A percentile compares a stretch with the other conserved stretches of the same genome.
Conservation (phyloP, 1,140 invertebrate genomes). For the Hestina assimilis region DNA sequence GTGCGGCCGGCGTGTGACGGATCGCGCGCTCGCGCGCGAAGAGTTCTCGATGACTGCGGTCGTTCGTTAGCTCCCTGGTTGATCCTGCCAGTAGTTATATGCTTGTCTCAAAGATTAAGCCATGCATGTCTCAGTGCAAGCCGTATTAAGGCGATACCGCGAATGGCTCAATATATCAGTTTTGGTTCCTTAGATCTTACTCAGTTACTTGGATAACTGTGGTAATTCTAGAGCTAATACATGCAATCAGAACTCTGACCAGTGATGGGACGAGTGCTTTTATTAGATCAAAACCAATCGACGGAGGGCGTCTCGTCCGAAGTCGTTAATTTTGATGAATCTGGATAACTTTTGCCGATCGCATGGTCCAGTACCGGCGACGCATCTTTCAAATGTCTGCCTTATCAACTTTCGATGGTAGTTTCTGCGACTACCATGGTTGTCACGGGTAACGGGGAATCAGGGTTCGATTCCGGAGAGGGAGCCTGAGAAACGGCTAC, state of each 20-base stretch:
- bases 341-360: too few relatives aligned
- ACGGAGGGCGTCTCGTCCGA: constrained; percentile 77
- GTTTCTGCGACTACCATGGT: too few relatives aligned
- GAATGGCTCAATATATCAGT: constrained; percentile 90
- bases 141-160: constrained; percentile 85
- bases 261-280: constrained; percentile 85
- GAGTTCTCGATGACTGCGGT: too few relatives aligned
- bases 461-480: constrained; percentile 85
- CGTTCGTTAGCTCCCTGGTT: constrained; percentile 76
- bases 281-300: constrained; percentile 80
- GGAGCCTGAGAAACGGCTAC: constrained; percentile 94
- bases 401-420: too few relatives aligned
- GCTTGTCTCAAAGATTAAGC: constrained; percentile 89
- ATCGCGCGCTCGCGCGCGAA: too few relatives aligned
- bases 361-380: too few relatives aligned
- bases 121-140: constrained; percentile 88
- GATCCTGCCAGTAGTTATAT: constrained; percentile 88
- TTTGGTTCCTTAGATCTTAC: too few relatives aligned
- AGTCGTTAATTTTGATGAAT: constrained; percentile 84
- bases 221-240: too few relatives aligned
- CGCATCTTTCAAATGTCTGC: too few relatives aligned
- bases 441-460: constrained; percentile 78
- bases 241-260: too few relatives aligned
- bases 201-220: too few relatives aligned
- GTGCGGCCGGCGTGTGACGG: too few relatives aligned